Evolutionary conservation across 2,113 vertebrate species (phyloP).

Genomic region (Gavialis gangeticus): DNA sequence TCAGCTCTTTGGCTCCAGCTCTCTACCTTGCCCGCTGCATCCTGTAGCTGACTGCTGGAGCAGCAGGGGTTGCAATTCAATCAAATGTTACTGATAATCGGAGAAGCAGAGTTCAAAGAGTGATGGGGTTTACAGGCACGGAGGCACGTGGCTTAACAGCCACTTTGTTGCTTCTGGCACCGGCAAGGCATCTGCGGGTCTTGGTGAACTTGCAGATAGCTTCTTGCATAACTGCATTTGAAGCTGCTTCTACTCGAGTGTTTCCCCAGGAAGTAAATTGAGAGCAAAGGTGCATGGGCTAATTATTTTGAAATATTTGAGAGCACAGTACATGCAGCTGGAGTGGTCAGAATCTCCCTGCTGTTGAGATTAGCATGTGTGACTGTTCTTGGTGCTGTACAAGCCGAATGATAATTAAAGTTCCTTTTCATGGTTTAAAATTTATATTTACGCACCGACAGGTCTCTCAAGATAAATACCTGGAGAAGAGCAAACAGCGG

Average conservation of each 20-base stretch:
- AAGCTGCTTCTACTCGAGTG: background rate
- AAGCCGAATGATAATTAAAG: background rate
- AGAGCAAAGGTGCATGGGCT: background rate
- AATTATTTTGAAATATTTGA: background rate
- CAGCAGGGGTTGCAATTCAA: constrained; percentile 22
- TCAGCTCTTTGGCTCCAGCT: constrained; percentile 67
- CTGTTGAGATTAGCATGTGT: accelerated
- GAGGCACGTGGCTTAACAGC: background rate
- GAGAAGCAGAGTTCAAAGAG: constrained; percentile 47
- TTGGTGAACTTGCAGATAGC: background rate
- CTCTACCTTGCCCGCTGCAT: background rate
- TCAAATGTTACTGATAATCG: constrained; percentile 19
- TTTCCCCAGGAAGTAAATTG: background rate
- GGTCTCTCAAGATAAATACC: background rate
- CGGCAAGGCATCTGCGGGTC: accelerated
- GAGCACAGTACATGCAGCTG: background rate
- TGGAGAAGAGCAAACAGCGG: background rate
- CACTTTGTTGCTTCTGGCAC: background rate
- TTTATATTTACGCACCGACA: background rate
- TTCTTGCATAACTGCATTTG: background rate
- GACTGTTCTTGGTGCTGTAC: background rate
- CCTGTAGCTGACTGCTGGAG: constrained; percentile 3
- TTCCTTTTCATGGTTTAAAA: background rate
- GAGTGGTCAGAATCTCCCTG: background rate
- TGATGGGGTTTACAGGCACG: background rate